Evolutionary conservation across 2,888 invertebrate species (phyloP).

Genomic region (Eretmocerus hayati): DNA sequence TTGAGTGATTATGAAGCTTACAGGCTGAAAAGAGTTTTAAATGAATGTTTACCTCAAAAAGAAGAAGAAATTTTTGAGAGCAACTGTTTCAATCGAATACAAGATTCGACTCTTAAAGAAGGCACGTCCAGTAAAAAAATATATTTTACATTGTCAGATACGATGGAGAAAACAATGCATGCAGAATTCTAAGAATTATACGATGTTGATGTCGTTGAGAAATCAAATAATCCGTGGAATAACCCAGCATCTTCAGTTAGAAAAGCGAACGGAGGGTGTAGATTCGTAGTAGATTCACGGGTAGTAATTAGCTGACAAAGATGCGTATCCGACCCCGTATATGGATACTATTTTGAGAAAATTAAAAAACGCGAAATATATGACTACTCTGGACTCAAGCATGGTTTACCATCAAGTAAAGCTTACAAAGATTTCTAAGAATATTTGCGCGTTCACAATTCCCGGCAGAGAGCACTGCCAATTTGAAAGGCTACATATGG

Average conservation of each 20-base stretch:
- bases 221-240: background rate
- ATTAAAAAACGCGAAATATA: constrained; percentile 25
- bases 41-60: no score
- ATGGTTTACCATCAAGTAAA: constrained; percentile 24
- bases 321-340: constrained; percentile 20
- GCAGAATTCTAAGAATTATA: background rate
- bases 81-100: background rate
- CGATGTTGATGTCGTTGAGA: background rate
- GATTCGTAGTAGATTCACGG: no score
- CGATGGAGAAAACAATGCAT: background rate
- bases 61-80: no score
- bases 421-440: constrained; percentile 9
- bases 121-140: background rate
- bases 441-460: constrained; percentile 26
- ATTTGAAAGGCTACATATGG: constrained; percentile 20
- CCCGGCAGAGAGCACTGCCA: constrained; percentile 25
- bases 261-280: background rate
- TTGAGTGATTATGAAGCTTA: no score
- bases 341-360: constrained; percentile 28
- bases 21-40: no score
- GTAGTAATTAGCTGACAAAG: constrained; percentile 27
- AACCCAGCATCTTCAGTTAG: background rate
- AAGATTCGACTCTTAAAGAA: background rate
- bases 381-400: constrained; percentile 24
- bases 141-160: background rate